Evolutionary conservation across 2,113 vertebrate species (phyloP).

Genomic region (Phyllopteryx taeniolatus): DNA sequence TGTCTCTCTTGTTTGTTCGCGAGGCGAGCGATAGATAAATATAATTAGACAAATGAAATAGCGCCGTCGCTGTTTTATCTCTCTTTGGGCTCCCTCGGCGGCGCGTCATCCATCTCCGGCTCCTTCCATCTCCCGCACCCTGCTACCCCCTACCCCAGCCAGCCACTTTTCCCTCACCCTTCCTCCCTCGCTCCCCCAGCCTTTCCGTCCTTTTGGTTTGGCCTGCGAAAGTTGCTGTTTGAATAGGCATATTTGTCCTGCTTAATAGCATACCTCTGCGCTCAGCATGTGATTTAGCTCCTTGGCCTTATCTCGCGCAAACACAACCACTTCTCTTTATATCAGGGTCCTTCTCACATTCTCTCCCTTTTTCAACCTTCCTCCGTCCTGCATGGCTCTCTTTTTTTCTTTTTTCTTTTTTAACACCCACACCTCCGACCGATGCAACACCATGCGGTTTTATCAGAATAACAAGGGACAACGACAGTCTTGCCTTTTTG

Average conservation of each 20-base stretch:
- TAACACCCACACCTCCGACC: slow-evolving; percentile 49
- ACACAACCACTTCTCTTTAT: slow-evolving; percentile 70
- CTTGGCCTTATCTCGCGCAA: slow-evolving; percentile 73
- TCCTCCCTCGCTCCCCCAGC: slow-evolving; percentile 19
- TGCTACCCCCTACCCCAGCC: slow-evolving; percentile 53
- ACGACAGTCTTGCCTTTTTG: slow-evolving; percentile 42
- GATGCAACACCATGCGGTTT: slow-evolving; percentile 39
- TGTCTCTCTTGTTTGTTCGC: slow-evolving; percentile 68
- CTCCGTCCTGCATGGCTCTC: slow-evolving; percentile 4
- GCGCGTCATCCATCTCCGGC: slow-evolving; percentile 60
- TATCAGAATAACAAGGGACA: slow-evolving; percentile 50
- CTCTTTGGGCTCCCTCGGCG: slow-evolving; percentile 45
- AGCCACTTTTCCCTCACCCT: slow-evolving; percentile 30
- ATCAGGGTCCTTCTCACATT: slow-evolving; percentile 58
- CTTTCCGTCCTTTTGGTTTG: slow-evolving; percentile 55
- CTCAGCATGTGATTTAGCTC: slow-evolving; percentile 69
- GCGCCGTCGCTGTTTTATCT: slow-evolving; percentile 57
- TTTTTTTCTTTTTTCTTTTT: not conserved
- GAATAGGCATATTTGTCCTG: slow-evolving; percentile 79
- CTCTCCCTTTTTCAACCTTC: slow-evolving; percentile 27
- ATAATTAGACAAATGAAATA: slow-evolving; percentile 74
- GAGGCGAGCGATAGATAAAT: slow-evolving; percentile 65
- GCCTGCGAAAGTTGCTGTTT: slow-evolving; percentile 72
- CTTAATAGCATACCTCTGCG: slow-evolving; percentile 74
- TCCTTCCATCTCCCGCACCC: slow-evolving; percentile 38